Evolutionary conservation across 2,888 invertebrate species (phyloP).

Genomic region (Xestia sexstrigata): DNA sequence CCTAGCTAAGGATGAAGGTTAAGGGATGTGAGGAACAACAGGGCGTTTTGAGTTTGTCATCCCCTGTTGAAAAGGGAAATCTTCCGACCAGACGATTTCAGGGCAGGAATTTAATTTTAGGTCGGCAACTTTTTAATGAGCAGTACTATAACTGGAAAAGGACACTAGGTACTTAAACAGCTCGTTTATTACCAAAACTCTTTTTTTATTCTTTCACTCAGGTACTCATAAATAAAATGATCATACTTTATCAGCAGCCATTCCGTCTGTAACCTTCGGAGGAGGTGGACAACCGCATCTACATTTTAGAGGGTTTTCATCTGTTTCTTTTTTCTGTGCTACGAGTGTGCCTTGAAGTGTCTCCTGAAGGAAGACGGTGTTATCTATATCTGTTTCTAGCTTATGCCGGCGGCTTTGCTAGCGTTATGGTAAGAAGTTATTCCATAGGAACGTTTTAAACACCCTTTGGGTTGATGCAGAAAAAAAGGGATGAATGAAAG

Average conservation of each 20-base stretch:
- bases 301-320: not conserved
- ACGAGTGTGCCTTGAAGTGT: not conserved
- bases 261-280: not conserved
- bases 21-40: not conserved
- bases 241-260: conserved; percentile 16
- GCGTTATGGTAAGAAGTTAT: not conserved
- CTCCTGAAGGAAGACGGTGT: not conserved
- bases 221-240: conserved; percentile 1
- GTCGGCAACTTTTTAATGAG: not conserved
- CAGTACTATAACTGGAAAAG: not conserved
- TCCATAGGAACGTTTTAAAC: not conserved
- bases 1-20: not conserved
- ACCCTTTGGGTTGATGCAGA: not conserved
- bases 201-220: no score
- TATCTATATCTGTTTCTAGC: not conserved
- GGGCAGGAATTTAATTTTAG: not conserved
- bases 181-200: not conserved
- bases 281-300: not conserved
- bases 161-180: not conserved
- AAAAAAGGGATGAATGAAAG: not conserved
- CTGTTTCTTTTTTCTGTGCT: not conserved
- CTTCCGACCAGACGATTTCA: not conserved
- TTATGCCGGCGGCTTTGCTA: not conserved
- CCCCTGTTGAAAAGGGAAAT: not conserved
- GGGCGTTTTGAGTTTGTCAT: not conserved